A percentile compares a stretch with the other conserved stretches of the same genome.
Evolutionary conservation across 2,888 invertebrate species (phyloP).

Genomic region (Seladonia tumulorum): DNA sequence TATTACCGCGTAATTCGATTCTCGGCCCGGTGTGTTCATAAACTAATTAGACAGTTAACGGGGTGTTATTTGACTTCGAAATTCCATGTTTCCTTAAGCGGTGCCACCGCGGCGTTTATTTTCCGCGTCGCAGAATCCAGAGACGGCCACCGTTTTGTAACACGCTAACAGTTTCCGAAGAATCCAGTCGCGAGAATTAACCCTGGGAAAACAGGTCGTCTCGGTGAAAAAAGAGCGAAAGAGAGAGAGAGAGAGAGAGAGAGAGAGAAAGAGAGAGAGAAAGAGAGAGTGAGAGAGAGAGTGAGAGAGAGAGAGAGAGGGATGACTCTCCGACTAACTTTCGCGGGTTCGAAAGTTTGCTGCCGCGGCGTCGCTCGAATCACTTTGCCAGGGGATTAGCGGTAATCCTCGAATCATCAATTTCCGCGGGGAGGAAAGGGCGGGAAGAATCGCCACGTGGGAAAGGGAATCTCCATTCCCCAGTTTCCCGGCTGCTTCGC

Average conservation of each 20-base stretch:
- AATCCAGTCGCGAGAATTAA: slow-evolving; percentile 11
- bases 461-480: slow-evolving; percentile 14
- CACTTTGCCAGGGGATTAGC: slow-evolving; percentile 57
- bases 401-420: slow-evolving; percentile 57
- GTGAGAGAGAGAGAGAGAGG: not conserved
- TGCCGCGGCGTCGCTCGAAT: slow-evolving; percentile 25
- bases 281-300: not conserved
- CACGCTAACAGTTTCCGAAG: not conserved
- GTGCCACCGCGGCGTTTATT: not conserved
- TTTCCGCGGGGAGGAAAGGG: slow-evolving; percentile 35
- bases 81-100: slow-evolving; percentile 3
- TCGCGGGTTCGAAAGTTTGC: slow-evolving; percentile 2
- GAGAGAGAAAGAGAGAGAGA: not conserved
- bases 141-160: not conserved
- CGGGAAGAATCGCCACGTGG: slow-evolving; percentile 45
- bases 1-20: not conserved
- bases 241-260: not conserved
- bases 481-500: slow-evolving; percentile 20
- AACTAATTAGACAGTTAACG: slow-evolving; percentile 4
- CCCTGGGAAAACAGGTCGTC: not conserved
- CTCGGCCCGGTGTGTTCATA: not conserved
- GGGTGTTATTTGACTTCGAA: slow-evolving; percentile 3
- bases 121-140: not conserved
- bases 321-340: not conserved
- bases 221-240: not conserved